Percentiles rank a stretch among this genome's conserved stretches.
Evolutionary conservation across 2,888 invertebrate species (phyloP).

Genomic region (Temnothorax unifasciatus): DNA sequence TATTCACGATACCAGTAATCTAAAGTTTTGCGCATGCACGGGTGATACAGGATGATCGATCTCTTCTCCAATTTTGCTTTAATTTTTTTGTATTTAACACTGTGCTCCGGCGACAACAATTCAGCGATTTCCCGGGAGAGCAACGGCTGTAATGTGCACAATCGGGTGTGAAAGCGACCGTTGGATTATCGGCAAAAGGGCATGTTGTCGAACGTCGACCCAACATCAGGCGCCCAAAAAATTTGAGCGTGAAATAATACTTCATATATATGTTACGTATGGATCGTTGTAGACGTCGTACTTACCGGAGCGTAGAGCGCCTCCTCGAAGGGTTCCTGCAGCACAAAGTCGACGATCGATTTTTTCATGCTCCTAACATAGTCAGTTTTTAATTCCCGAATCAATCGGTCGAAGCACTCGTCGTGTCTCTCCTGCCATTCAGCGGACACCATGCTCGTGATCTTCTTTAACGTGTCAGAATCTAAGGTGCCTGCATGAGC

Average conservation of each 20-base stretch:
- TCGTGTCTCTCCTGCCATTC: conserved; percentile 89
- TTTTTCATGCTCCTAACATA: conserved; percentile 96
- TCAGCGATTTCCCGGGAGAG: not conserved
- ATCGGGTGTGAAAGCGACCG: conserved; percentile 11
- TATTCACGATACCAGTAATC: conserved; percentile 94
- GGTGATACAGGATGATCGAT: conserved; percentile 91
- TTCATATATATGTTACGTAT: not conserved
- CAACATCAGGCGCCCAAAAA: not conserved
- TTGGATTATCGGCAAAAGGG: not conserved
- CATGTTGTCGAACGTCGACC: not conserved
- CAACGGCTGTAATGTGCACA: conserved; percentile 27
- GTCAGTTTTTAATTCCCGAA: conserved; percentile 94
- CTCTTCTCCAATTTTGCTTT: conserved; percentile 88
- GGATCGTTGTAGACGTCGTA: not conserved
- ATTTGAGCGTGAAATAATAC: not conserved
- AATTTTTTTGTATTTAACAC: conserved; percentile 78
- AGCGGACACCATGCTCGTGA: conserved; percentile 89
- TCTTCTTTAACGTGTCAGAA: conserved; percentile 89
- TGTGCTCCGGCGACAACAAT: conserved; percentile 55
- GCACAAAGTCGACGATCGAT: conserved; percentile 96
- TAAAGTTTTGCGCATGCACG: conserved; percentile 93
- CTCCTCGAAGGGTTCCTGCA: conserved; percentile 90
- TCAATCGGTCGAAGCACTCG: conserved; percentile 88
- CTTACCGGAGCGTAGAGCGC: not conserved
- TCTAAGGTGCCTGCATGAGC: conserved; percentile 95